These are phyloP conservation scores for Bubalus kerabau DNA, from an alignment of 2,113 vertebrate genomes.

Conservation along the genomic window DNA sequence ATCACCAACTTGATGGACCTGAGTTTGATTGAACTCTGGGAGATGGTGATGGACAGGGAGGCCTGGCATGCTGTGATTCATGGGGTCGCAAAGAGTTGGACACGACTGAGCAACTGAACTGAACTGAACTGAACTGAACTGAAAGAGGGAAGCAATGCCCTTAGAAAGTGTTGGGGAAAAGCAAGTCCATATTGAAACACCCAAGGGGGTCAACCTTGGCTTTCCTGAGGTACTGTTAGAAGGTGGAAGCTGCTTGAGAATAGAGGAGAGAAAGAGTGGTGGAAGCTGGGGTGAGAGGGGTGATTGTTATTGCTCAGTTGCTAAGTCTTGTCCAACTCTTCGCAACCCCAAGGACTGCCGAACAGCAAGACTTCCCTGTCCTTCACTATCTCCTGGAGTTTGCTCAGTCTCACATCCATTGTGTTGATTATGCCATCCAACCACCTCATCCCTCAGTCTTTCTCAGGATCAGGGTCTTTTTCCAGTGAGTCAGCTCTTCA, in stretches of 20 bases:
- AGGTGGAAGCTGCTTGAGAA: background rate
- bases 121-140: too few species aligned
- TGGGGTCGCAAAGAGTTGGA: too few species aligned
- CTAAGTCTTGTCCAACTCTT: background rate
- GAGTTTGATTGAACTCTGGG: too few species aligned
- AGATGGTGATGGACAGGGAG: too few species aligned
- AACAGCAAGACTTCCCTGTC: background rate
- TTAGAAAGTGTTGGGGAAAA: background rate
- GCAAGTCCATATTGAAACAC: background rate
- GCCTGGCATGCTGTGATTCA: too few species aligned
- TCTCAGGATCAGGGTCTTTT: background rate
- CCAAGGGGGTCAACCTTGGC: background rate
- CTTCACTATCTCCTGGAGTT: background rate
- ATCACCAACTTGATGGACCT: too few species aligned
- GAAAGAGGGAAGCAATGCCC: background rate
- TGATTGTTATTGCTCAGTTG: background rate
- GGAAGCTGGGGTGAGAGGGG: background rate
- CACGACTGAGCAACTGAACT: too few species aligned
- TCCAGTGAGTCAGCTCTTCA: background rate
- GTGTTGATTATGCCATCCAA: background rate
- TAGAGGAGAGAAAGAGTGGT: background rate
- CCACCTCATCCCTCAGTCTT: background rate
- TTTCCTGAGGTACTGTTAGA: background rate
- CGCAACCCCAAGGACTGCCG: accelerated
- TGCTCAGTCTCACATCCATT: background rate